Evolutionary conservation across 2,888 invertebrate species (phyloP), one percentile per base, ranked within the genome.

Genomic region (Lasioglossum zephyrum): DNA sequence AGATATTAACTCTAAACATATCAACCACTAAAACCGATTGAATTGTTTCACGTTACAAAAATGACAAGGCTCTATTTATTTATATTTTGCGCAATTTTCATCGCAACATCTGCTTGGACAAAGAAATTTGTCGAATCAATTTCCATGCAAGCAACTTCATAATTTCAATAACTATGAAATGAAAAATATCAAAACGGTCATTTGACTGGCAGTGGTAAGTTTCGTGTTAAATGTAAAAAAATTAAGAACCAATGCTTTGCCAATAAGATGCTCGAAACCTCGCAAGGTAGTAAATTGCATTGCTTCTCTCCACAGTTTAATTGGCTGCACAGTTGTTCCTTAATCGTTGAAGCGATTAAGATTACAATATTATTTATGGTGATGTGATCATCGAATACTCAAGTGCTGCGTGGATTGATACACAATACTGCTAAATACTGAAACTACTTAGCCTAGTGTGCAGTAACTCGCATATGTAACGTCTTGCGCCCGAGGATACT

Each of bases 401-500:
- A 11, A 53, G 16, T n/a, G 26, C 18, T n/a, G 26, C 18, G 13
- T 16, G 22, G 31, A 60, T 60, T 47, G 74, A 18, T 36, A 31
- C 36, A 44, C 9, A 60, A 13, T 16, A 36, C 57, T 18, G 73
- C 63, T 44, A 4, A 26, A 4, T 13, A 36, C 31, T 16, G 60
- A n/a, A 18, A 41, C 6, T 16, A n/a, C 16, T n/a, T 53, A 81
- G 22, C 9, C n/a, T 53, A 22, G 49, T 22, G 8, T 63, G 22
- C 9, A 26, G 26, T 31, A 39, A 39, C 39, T 69, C 22, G 73
- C 26, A 13, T 74, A 79, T 47, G 53, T 41, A 72, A 49, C 76
- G 44, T 83, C 82, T 85, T 72, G 5, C 41, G 84, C 83, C 69
- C 9, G 73, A 75, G 72, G 79, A 57, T 18, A 60, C 57, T 69